Evolutionary conservation across 1,140 invertebrate species (phyloP), one percentile per base, ranked within the genome.

Genomic region (Apis laboriosa): DNA sequence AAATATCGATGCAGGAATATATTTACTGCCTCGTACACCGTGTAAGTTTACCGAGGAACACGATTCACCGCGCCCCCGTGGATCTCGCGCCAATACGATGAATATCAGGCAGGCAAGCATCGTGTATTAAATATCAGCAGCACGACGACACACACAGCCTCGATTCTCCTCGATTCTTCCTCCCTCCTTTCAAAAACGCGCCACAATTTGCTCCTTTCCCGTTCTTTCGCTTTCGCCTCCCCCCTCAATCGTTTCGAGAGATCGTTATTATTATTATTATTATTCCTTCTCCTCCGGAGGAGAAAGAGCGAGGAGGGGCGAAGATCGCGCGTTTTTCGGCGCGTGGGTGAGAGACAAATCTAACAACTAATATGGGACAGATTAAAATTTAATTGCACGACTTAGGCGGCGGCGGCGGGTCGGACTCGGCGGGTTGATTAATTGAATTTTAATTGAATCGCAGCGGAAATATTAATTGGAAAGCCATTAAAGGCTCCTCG

Each of bases 391-490:
- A 90, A 92, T 92, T 89, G 87, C 86, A 68, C 74, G 87, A 92
- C 87, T 92, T 92, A 77, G 79, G 66, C 15, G 55, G 24, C 43
- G 60, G 34, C 56, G 58, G 74, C 82, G 63, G 60, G 77, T 66
- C 84, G 61, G 76, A 84, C 67, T 58, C 78, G 43, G 75, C 70
- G 64, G 75, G 73, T 75, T 91, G 91, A 92, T 92, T 92, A 92
- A 92, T 92, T 88, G 92, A 91, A 92, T 89, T 91, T 90, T 92
- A 92, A 92, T 92, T 92, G 86, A 90, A 90, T 92, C 90, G 84
- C 85, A 72, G 77, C 82, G 75, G 89, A 86, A 90, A 88, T 87
- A 89, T 92, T 91, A 91, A 92, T 92, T 90, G 90, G 87, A 89
- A 91, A 89, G 86, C 86, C 86, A 92, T 92, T 87, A 87, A 84